Percentiles rank a stretch among this genome's conserved stretches.
phyloP scores from a whole-genome alignment of 2,113 vertebrate species.

The Tragelaphus buxtoni region DNA sequence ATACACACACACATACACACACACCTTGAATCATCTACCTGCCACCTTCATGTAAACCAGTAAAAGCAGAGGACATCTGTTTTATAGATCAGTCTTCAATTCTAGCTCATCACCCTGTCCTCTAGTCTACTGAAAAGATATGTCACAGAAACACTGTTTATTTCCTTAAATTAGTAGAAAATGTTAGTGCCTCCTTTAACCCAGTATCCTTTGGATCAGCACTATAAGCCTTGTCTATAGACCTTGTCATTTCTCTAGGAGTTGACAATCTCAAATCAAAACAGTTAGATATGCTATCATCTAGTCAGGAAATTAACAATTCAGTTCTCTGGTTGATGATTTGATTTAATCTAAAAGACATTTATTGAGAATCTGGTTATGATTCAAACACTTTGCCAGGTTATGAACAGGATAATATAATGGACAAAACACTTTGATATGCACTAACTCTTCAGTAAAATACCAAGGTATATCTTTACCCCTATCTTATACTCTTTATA shows the following conservation, averaged over 20 bases:
- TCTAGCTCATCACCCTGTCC: not conserved
- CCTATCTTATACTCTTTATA: not conserved
- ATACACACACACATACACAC: not conserved
- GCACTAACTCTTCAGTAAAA: not conserved
- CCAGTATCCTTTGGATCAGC: not conserved
- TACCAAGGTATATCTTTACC: not conserved
- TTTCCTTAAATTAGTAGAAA: not conserved
- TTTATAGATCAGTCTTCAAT: not conserved
- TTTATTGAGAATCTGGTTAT: not conserved
- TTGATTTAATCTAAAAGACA: not conserved
- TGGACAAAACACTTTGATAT: not conserved
- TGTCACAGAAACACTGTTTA: not conserved
- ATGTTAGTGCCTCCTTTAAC: not conserved
- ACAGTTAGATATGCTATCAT: not conserved
- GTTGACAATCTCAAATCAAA: not conserved
- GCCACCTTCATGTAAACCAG: not conserved
- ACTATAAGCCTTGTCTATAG: not conserved
- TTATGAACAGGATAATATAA: not conserved
- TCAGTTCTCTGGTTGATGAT: not conserved
- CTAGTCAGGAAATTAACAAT: not conserved
- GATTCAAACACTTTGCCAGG: not conserved
- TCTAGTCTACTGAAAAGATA: not conserved
- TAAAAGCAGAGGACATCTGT: not conserved
- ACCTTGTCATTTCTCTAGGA: not conserved
- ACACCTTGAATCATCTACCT: not conserved